Percentiles rank a stretch among this genome's conserved stretches.
Evolutionary conservation across 2,888 invertebrate genomes (phyloP).

Genomic region (Himalopsyche tibetana): DNA sequence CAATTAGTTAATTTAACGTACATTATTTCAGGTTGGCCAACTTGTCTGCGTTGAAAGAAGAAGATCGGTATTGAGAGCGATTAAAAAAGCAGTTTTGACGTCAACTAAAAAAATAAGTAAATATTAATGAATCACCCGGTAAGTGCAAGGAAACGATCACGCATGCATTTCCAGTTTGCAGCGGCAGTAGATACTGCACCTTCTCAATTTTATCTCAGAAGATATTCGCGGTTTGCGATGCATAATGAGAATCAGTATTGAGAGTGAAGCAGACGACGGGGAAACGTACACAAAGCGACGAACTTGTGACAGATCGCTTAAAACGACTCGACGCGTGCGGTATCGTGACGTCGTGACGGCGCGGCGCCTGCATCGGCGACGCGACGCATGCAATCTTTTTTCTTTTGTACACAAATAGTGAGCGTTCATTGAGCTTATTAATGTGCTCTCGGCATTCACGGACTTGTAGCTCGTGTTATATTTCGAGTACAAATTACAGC

Average conservation of each 20-base stretch:
- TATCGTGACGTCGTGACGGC: constrained; percentile 5
- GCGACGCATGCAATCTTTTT: not conserved
- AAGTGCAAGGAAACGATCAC: not conserved
- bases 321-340: not conserved
- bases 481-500: constrained; percentile 4
- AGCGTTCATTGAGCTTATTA: constrained; percentile 8
- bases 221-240: not conserved
- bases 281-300: not conserved
- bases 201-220: not conserved
- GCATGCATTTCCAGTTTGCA: not conserved
- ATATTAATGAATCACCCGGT: no score
- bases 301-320: not conserved
- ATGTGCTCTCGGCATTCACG: not conserved
- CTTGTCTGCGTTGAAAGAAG: no score
- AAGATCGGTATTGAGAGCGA: no score
- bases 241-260: not conserved
- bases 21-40: no score
- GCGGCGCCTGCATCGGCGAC: not conserved
- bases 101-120: no score
- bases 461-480: not conserved
- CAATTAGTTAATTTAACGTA: no score
- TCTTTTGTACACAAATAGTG: not conserved
- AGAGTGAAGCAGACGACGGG: not conserved
- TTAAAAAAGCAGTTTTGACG: no score
- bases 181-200: not conserved